Conservation (phyloP, 2,113 vertebrate species). For the Leptosomus discolor region DNA sequence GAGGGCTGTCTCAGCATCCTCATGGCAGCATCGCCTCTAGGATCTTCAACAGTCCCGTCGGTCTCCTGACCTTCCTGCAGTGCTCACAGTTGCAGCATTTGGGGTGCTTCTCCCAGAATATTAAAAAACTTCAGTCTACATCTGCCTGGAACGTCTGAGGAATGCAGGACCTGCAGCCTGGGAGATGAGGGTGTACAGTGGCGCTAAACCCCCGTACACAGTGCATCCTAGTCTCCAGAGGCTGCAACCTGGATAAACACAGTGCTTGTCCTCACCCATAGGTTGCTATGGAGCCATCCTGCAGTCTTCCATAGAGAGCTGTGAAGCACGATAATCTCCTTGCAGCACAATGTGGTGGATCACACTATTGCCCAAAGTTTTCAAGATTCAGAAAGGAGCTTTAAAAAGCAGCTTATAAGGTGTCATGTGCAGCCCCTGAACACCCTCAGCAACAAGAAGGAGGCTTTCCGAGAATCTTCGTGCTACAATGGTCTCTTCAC, state of each 20-base stretch:
- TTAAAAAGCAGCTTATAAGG: not conserved
- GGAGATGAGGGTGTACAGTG: not conserved
- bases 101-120: not conserved
- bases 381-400: not conserved
- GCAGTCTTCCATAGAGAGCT: not conserved
- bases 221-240: not conserved
- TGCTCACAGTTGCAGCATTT: fast-evolving
- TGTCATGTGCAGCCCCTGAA: not conserved
- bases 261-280: not conserved
- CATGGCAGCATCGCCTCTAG: not conserved
- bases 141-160: not conserved
- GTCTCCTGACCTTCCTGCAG: not conserved
- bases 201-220: not conserved
- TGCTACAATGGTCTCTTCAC: not conserved
- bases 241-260: not conserved
- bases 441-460: not conserved
- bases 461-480: not conserved
- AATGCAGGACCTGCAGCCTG: not conserved
- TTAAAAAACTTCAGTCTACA: not conserved
- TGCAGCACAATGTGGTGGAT: not conserved
- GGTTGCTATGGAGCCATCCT: not conserved
- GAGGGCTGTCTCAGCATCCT: not conserved
- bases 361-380: not conserved
- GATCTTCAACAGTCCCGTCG: not conserved
- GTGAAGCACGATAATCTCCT: not conserved